These are phyloP conservation scores for Balaenoptera acutorostrata DNA, from an alignment of 2,113 vertebrate genomes.

Conservation along the genomic window DNA sequence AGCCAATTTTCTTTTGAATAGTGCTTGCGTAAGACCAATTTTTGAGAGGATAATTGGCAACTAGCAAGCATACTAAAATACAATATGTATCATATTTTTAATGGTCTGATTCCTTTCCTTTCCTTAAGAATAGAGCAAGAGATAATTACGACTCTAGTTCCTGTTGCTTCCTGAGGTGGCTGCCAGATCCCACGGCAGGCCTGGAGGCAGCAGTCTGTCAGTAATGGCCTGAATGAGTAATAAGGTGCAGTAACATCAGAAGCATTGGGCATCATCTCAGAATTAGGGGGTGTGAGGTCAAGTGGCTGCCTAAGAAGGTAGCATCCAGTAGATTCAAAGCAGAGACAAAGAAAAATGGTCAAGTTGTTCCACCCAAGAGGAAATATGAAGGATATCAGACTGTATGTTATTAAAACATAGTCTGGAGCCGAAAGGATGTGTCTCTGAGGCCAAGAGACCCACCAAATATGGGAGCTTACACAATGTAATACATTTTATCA, in stretches of 20 bases:
- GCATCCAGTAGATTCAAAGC: background rate
- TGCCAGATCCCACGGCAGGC: background rate
- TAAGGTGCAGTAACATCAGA: background rate
- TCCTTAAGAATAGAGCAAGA: slow-evolving; percentile 9
- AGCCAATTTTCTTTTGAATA: slow-evolving; percentile 22
- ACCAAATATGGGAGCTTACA: background rate
- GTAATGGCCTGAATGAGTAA: background rate
- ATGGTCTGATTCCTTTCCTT: slow-evolving; percentile 30
- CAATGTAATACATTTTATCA: background rate
- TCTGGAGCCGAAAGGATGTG: background rate
- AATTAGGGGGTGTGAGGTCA: background rate
- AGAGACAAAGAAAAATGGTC: background rate
- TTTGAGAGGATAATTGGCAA: slow-evolving; percentile 27
- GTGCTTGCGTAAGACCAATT: background rate
- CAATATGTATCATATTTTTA: background rate
- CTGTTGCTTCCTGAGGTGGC: background rate
- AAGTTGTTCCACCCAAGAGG: background rate
- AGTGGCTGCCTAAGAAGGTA: background rate
- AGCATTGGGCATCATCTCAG: background rate
- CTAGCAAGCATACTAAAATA: background rate
- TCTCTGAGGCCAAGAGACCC: background rate
- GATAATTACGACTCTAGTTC: background rate
- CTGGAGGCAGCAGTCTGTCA: background rate
- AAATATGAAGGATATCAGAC: background rate
- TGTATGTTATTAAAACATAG: background rate